Evolutionary conservation across 2,113 vertebrate species (phyloP), one percentile per base, ranked within the genome.

Genomic region (Thomomys bottae): DNA sequence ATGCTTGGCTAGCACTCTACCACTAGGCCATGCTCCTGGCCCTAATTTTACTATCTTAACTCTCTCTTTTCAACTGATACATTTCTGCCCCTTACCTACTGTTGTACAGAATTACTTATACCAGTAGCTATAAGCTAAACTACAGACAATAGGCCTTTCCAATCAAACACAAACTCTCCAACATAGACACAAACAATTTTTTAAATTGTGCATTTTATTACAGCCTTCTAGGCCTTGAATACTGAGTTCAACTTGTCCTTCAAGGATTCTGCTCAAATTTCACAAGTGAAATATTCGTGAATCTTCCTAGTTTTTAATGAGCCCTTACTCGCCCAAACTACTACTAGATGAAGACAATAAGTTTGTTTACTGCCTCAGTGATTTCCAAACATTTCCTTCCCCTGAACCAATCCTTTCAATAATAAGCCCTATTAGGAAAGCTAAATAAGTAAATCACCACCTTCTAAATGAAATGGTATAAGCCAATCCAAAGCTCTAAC

Each of bases 41-140:
- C 45, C 45, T 54, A 32, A 34, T 80, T 90, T 67, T 20, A 71
- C 9, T 24, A 84, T 71, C 32, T 30, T 64, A 34, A 38, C 42
- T 61, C 28, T 87, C 45, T 84, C 34, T 67, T 73, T 91, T 59
- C 71, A 67, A 79, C 36, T 87, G 42, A 91, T 0, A 34, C 40
- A 54, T 54, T 61, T 80, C 34, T 81, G 32, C 6, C 38, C n/a
- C 49, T 75, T 26, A 70, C 26, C 42, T 81, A 59, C 66, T 86
- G 71, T 83, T 79, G n/a, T 73, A 84, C 4, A 64, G 28, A 87
- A 75, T 83, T 90, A 64, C 49, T 84, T 73, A 76, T 20, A 84
- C 12, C 24, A 68, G 61, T 28, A 75, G 8, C 30, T 38, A 88
- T 49, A 83, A 63, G 20, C 45, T 49, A 83, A 49, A 45, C 92